A percentile compares a stretch with the other conserved stretches of the same genome.
These are phyloP conservation scores for Lithobates sylvaticus DNA, from an alignment of 2,797 vertebrate species.

Conservation along the genomic window DNA sequence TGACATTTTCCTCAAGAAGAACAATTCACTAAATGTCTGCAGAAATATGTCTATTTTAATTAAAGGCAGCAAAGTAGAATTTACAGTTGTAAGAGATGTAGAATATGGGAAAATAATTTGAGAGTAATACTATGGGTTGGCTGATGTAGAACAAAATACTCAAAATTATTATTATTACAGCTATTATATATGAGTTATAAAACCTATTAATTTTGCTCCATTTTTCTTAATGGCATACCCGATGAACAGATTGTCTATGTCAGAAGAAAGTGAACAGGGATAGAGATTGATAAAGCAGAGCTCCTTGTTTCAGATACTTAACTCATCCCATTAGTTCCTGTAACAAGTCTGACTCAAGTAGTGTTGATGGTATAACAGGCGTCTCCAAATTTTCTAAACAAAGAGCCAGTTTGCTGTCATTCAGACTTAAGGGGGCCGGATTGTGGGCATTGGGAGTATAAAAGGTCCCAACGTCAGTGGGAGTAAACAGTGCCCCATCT, in stretches of 20 bases:
- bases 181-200: background rate
- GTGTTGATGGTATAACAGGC: too few relatives aligned
- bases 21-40: slow-evolving; percentile 20
- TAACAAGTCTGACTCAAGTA: too few relatives aligned
- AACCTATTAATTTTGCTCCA: background rate
- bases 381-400: too few relatives aligned
- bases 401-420: too few relatives aligned
- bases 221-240: background rate
- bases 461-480: too few relatives aligned
- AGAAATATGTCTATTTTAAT: slow-evolving; percentile 22
- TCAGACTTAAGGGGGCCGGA: too few relatives aligned
- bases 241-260: background rate
- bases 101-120: background rate
- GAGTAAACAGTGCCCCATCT: too few relatives aligned
- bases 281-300: too few relatives aligned
- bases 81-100: slow-evolving; percentile 15
- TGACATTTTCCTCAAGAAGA: slow-evolving; percentile 24
- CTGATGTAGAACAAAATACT: background rate
- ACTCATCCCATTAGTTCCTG: too few relatives aligned
- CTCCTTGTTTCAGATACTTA: too few relatives aligned
- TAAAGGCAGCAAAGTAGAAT: slow-evolving; percentile 8
- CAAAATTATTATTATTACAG: background rate
- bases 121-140: background rate
- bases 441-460: too few relatives aligned
- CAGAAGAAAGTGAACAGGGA: background rate